Evolutionary conservation across 2,113 vertebrate species (phyloP).

Genomic region (Eubucco bourcierii): DNA sequence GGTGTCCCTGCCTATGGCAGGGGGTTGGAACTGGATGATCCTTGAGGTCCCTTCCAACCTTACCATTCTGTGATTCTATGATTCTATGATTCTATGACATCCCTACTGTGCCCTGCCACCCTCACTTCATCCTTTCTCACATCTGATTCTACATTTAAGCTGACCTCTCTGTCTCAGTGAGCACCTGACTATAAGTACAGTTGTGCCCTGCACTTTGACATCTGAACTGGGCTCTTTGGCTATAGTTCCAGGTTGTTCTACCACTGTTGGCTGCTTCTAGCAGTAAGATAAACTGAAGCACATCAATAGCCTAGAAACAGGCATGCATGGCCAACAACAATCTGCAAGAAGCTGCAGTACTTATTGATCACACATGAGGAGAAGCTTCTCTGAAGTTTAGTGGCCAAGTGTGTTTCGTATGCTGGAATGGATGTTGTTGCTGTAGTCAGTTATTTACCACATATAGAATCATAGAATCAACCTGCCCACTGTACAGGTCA

Average conservation of each 20-base stretch:
- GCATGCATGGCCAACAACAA: neutral
- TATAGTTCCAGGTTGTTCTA: fast-evolving
- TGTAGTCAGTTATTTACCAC: too few species aligned
- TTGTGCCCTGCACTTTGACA: neutral
- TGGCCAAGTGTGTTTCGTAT: slow-evolving; percentile 23
- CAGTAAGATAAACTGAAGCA: neutral
- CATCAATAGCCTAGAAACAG: neutral
- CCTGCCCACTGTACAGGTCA: too few species aligned
- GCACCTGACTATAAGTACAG: neutral
- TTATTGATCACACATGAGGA: slow-evolving; percentile 20
- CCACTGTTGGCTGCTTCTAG: neutral
- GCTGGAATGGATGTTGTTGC: neutral
- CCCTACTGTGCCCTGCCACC: neutral
- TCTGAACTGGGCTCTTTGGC: neutral
- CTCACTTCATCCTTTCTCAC: neutral
- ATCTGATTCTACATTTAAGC: neutral
- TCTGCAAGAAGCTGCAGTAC: neutral
- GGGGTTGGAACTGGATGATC: too few species aligned
- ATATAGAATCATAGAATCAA: too few species aligned
- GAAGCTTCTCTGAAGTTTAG: slow-evolving; percentile 36
- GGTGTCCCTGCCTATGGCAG: too few species aligned
- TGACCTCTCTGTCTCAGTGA: neutral
- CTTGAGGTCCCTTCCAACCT: too few species aligned
- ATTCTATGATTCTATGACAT: too few species aligned
- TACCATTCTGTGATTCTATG: too few species aligned